Evolutionary conservation across 2,797 vertebrate genomes (phyloP), one percentile per base, ranked within the genome.

Genomic region (Antrozous pallidus): DNA sequence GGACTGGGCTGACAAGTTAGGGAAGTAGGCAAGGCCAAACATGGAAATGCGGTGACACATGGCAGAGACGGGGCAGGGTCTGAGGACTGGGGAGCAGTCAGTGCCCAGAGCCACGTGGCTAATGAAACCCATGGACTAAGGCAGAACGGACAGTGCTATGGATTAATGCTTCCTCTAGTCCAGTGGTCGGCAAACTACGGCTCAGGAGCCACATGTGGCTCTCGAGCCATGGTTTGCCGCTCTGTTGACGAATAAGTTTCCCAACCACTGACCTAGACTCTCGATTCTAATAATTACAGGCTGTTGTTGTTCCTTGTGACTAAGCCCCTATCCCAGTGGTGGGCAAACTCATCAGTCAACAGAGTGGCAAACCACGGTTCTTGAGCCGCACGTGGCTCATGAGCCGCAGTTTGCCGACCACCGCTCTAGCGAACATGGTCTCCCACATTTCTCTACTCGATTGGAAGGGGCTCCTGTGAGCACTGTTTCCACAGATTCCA

Each of bases 31-130:
- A 38, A 61, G 17, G n/a, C 49, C 47, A 61, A 90, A 95, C 17
- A 65, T 79, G 91, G 91, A 95, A 91, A 90, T 82, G 63, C 94
- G 84, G 56, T 75, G 70, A 24, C 63, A 70, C 31, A 12, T 61
- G 88, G 78, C 31, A 42, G 58, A 63, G 49, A 69, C 0, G 10
- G 69, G 51, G 47, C 47, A 33, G 79, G 70, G n/a, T 51, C 56
- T 28, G 85, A 69, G 73, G 54, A 10, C 71, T 6, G 22, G 45
- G 24, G 24, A 26, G 77, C 71, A n/a, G 54, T 56, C 78, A 28
- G 38, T 20, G 9, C 33, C 75, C 49, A 10, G 26, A 61, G 56
- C 49, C 77, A 40, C 38, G 16, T 7, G 22, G 49, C 91, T 11
- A 13, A 89, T 5, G 28, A 56, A 61, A 45, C 5, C 28, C 61